These are phyloP conservation scores for Selene dorsalis DNA, from an alignment of 2,797 vertebrate genomes.

Conservation along the genomic window DNA sequence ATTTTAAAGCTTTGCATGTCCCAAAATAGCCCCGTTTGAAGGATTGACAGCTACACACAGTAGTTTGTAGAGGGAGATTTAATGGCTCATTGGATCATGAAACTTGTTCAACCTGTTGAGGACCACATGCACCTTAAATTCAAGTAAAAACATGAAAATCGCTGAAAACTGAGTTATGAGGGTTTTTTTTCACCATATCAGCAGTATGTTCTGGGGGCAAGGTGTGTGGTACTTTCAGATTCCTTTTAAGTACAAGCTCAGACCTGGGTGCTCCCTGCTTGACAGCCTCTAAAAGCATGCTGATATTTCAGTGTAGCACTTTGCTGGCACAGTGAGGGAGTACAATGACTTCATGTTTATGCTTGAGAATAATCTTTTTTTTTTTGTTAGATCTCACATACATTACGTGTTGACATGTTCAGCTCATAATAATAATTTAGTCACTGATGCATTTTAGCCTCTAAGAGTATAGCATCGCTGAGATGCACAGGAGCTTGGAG, in stretches of 20 bases:
- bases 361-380: conserved; percentile 30
- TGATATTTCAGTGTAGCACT: conserved; percentile 46
- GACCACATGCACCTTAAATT: conserved; percentile 25
- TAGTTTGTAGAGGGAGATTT: conserved; percentile 1
- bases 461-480: neutral
- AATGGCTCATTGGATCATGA: conserved; percentile 4
- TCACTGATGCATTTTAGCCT: conserved; percentile 5
- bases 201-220: conserved; percentile 67
- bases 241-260: conserved; percentile 74
- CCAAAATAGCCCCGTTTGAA: neutral
- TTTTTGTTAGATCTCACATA: conserved; percentile 22
- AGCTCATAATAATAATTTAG: neutral
- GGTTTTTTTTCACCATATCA: conserved; percentile 24
- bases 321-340: conserved; percentile 37
- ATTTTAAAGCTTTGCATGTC: conserved; percentile 23
- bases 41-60: conserved; percentile 13
- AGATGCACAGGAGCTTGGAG: conserved; percentile 11
- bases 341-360: conserved; percentile 40
- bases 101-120: conserved; percentile 44
- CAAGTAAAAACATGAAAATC: conserved; percentile 64
- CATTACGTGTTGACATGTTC: conserved; percentile 8
- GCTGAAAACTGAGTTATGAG: conserved; percentile 21
- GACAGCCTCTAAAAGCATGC: conserved; percentile 62
- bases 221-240: conserved; percentile 69
- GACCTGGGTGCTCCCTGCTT: conserved; percentile 70